These are phyloP conservation scores for Calliphora vomitoria DNA, from an alignment of 2,888 invertebrate genomes.

Conservation along the genomic window DNA sequence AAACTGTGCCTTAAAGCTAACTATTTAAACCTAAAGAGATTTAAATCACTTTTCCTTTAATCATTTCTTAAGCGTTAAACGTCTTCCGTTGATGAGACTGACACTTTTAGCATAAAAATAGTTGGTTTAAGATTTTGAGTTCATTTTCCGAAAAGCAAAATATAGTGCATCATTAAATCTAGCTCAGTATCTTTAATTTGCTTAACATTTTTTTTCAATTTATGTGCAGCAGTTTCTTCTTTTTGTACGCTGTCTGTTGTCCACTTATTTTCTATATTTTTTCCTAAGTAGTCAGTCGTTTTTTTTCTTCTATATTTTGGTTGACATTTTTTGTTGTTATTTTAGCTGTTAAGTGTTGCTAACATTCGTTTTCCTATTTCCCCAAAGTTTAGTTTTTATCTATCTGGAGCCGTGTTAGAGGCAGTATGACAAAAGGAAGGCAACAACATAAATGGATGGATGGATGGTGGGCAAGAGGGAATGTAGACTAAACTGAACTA, in stretches of 20 bases:
- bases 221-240: conserved; percentile 10
- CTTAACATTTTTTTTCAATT: conserved; percentile 10
- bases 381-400: conserved; percentile 51
- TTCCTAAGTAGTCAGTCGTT: background rate
- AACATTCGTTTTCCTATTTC: conserved; percentile 59
- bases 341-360: conserved; percentile 47
- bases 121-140: conserved; percentile 13
- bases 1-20: no score
- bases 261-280: conserved; percentile 12
- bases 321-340: conserved; percentile 28
- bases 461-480: background rate
- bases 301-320: background rate
- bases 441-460: background rate
- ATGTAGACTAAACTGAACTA: background rate
- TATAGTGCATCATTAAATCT: conserved; percentile 18
- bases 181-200: conserved; percentile 28
- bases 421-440: background rate
- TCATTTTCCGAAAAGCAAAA: background rate
- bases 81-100: background rate
- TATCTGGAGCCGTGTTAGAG: conserved; percentile 19
- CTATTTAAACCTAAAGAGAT: background rate
- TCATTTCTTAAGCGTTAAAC: background rate
- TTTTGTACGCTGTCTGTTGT: conserved; percentile 7
- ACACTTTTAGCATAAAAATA: background rate
- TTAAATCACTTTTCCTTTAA: conserved; percentile 6